Conservation (phyloP, 2,113 vertebrate species). For the Salvelinus sp. region DNA sequence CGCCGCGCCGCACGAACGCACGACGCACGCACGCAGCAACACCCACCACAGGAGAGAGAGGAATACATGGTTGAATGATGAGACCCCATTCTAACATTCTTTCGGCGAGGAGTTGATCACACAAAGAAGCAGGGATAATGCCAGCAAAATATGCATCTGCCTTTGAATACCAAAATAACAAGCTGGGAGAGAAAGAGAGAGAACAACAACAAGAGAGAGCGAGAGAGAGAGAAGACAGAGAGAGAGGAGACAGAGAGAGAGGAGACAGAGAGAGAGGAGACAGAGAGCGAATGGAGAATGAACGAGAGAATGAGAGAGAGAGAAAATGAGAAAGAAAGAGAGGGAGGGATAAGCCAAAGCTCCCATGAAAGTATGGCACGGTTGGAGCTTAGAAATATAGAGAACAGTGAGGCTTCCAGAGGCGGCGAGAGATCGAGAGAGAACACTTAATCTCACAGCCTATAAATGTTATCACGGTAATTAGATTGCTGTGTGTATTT, state of each 20-base stretch:
- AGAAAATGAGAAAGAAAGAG: slow-evolving; percentile 31
- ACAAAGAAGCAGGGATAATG: not conserved
- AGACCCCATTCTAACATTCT: too few species aligned
- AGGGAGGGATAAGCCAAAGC: slow-evolving; percentile 46
- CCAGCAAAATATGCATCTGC: slow-evolving; percentile 44
- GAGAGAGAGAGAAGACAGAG: slow-evolving; percentile 1
- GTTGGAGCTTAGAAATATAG: slow-evolving; percentile 65
- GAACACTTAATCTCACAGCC: slow-evolving; percentile 67
- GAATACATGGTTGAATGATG: too few species aligned
- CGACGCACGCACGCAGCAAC: too few species aligned
- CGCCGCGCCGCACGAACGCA: too few species aligned
- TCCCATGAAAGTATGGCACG: slow-evolving; percentile 48
- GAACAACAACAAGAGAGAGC: not conserved
- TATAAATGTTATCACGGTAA: slow-evolving; percentile 70
- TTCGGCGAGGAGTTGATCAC: not conserved
- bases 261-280: too few species aligned
- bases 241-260: slow-evolving; percentile 5
- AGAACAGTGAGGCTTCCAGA: slow-evolving; percentile 44
- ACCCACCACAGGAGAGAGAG: too few species aligned
- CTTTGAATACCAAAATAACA: slow-evolving; percentile 15
- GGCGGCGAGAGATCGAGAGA: slow-evolving; percentile 25
- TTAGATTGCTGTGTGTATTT: slow-evolving; percentile 66
- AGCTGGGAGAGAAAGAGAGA: not conserved
- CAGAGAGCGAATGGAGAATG: not conserved
- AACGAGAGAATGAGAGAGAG: slow-evolving; percentile 14